Evolutionary conservation across 2,888 invertebrate species (phyloP).

Genomic region (Himalopsyche kuldschensis): DNA sequence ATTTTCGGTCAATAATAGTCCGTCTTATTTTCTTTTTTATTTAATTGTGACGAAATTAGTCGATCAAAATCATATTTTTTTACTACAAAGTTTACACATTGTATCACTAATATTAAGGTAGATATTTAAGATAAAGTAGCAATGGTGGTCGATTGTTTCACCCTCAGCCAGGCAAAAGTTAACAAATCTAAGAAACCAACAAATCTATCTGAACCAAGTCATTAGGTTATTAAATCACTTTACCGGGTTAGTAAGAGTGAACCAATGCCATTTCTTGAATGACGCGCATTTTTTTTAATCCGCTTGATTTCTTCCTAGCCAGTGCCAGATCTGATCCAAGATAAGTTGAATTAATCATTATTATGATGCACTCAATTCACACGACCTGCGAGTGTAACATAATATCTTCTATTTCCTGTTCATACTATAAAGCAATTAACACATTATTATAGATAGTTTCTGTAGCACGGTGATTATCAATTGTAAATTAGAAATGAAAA

Average conservation of each 20-base stretch:
- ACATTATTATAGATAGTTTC: not conserved
- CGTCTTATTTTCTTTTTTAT: too few species aligned
- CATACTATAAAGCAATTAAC: not conserved
- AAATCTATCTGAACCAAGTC: not conserved
- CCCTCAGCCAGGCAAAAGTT: too few species aligned
- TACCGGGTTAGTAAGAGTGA: not conserved
- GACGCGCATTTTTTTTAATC: not conserved
- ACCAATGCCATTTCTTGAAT: not conserved
- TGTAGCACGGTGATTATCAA: not conserved
- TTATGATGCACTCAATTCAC: not conserved
- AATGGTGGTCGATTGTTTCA: too few species aligned
- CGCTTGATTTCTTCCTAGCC: not conserved
- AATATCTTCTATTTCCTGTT: not conserved
- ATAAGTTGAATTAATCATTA: not conserved
- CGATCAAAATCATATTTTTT: too few species aligned
- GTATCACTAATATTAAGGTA: too few species aligned
- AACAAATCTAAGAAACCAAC: too few species aligned
- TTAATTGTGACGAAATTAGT: too few species aligned
- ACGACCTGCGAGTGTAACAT: not conserved
- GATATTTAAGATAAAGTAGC: too few species aligned
- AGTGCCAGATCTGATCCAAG: not conserved
- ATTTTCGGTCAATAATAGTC: too few species aligned
- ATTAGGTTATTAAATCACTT: not conserved
- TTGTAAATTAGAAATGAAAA: too few species aligned
- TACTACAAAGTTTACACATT: too few species aligned